Evolutionary conservation across 2,888 invertebrate genomes (phyloP).

Genomic region (Automeris io): DNA sequence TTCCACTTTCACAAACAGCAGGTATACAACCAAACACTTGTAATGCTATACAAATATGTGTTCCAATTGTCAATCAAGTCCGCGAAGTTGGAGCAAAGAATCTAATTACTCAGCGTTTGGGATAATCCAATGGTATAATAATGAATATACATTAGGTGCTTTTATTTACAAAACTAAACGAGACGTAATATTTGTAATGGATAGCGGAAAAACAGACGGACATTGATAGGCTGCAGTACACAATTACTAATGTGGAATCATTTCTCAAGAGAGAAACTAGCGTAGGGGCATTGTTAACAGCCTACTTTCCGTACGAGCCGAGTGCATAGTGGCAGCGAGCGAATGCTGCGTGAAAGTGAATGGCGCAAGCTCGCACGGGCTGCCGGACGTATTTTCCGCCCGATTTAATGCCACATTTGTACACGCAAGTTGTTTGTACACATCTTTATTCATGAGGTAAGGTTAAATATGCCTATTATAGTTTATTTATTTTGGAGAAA

Average conservation of each 20-base stretch:
- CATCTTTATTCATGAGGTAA: conserved; percentile 34
- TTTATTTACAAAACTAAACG: too few species aligned
- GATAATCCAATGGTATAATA: too few species aligned
- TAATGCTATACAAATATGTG: too few species aligned
- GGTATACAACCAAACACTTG: too few species aligned
- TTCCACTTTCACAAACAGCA: too few species aligned
- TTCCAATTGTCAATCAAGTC: too few species aligned
- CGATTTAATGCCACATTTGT: conserved; percentile 52
- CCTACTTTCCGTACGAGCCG: conserved; percentile 60
- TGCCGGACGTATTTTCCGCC: conserved; percentile 54
- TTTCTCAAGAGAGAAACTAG: conserved; percentile 69
- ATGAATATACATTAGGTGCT: too few species aligned
- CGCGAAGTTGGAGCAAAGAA: too few species aligned
- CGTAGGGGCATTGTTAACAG: conserved; percentile 60
- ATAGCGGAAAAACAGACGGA: conserved; percentile 13
- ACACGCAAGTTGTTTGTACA: conserved; percentile 44
- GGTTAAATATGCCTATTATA: conserved; percentile 15
- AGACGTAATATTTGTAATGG: too few species aligned
- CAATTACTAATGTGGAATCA: conserved; percentile 34
- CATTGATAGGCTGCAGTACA: conserved; percentile 32
- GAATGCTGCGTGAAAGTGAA: conserved; percentile 66
- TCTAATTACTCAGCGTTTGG: too few species aligned
- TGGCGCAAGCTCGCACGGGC: conserved; percentile 52
- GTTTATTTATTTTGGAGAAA: neutral
- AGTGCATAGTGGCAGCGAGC: conserved; percentile 33